phyloP scores from a whole-genome alignment of 2,797 vertebrate genomes.

The Urocyon cinereoargenteus region DNA sequence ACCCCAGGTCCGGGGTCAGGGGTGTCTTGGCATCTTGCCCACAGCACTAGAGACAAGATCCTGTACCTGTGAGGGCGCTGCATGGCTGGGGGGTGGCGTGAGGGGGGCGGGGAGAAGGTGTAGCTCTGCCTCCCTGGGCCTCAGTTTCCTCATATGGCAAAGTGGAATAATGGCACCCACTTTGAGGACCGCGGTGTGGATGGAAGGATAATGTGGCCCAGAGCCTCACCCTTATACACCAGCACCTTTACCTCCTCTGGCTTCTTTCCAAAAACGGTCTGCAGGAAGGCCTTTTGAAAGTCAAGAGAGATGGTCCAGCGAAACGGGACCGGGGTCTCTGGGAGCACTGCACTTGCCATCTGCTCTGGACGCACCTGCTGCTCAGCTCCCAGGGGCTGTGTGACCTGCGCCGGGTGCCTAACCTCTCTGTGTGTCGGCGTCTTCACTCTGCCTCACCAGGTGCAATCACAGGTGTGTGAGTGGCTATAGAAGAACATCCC shows the following conservation, averaged over 20 bases:
- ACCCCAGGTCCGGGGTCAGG: not conserved
- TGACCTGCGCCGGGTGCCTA: not conserved
- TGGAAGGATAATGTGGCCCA: fast-evolving
- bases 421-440: not conserved
- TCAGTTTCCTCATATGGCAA: not conserved
- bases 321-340: not conserved
- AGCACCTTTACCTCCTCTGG: not conserved
- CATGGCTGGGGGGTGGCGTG: fast-evolving
- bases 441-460: not conserved
- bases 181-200: not conserved
- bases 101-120: too few species aligned
- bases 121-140: not conserved
- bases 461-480: not conserved
- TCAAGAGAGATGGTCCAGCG: not conserved
- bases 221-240: not conserved
- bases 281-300: not conserved
- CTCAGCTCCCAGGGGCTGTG: not conserved
- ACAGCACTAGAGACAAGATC: not conserved
- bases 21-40: not conserved
- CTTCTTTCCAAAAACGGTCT: not conserved
- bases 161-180: not conserved
- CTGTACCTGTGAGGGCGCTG: not conserved
- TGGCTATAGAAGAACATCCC: not conserved
- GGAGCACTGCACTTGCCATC: not conserved
- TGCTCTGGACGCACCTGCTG: not conserved